phyloP scores from a whole-genome alignment of 1,140 invertebrate species.

The Sitobion miscanthi region DNA sequence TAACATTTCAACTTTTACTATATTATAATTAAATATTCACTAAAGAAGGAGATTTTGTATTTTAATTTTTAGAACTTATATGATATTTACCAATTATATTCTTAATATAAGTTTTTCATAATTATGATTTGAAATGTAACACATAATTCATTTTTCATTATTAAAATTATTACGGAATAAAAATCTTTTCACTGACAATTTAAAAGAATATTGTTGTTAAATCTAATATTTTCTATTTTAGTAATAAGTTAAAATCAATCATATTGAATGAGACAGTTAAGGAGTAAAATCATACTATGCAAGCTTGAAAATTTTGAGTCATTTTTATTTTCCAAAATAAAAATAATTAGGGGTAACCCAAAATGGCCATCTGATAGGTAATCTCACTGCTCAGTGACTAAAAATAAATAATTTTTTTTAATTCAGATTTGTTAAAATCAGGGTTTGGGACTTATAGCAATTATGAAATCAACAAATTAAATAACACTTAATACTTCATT shows the following conservation, averaged over 20 bases:
- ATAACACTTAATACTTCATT: too few relatives aligned
- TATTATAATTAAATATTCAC: conserved; percentile 3
- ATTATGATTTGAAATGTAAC: neutral
- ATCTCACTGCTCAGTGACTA: neutral
- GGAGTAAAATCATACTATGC: too few relatives aligned
- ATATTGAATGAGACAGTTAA: neutral
- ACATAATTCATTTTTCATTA: neutral
- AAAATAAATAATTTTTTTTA: neutral
- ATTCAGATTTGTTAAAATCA: neutral
- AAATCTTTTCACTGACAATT: neutral
- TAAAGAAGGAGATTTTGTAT: neutral
- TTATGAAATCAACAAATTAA: too few relatives aligned
- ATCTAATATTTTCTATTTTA: neutral
- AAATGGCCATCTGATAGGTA: neutral
- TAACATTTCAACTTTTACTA: neutral
- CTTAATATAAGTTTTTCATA: neutral
- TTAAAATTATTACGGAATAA: neutral
- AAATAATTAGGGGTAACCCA: neutral
- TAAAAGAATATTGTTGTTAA: neutral
- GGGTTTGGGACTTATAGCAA: too few relatives aligned
- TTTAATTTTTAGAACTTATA: neutral
- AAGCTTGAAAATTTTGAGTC: too few relatives aligned
- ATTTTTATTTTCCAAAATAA: too few relatives aligned
- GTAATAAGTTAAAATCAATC: neutral
- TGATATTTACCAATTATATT: neutral